Base-by-base conservation (phyloP, 2,888 invertebrate genomes). In the Tipula unca region DNA sequence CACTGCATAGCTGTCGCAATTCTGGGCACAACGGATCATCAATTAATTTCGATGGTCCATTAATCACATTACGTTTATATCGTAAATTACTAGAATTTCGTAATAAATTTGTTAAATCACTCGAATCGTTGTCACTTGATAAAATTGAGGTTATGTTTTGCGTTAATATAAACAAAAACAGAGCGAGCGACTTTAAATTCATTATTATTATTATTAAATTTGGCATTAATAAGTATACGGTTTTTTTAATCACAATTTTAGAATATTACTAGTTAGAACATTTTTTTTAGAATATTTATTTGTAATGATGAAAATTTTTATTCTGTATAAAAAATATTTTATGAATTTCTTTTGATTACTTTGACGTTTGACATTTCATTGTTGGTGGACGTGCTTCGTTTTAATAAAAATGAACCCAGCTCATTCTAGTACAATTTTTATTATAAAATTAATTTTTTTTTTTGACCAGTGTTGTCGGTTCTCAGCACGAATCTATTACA, bases 1-100 rank as follows among this genome's bases (percentile, higher is more conserved):
- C 89, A 8, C 88, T 89, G 87, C 92, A 92, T 69, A 91, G 88
- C 32, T 89, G 89, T 85, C 90, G 90, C 10, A 93, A 88, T 86
- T 91, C 91, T 32, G 88, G 88, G 87, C 93, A 93, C 35, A 88
- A 89, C 0, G 88, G 88, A 32, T 90, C 88, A 86, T 90, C 89
- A 8, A 90, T 87, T 29, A 90, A 86, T 32, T 87, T 87, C 6
- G 36, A 17, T 85, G 86, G 48, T 2, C n/a, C 32, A 6, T n/a
- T 48, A 20, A 85, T 48, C 17, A 29, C 48, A 17, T 29, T 54
- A 10, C 48, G 29, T 54, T 17, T 54, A 25, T 13, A 36, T 20
- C 35, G 84, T 25, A 69, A 69, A 25, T 69, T 5, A 25, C 25
- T 69, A 69, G 69, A 69, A 84, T 32, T 84, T 84, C 3, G 4